Base-by-base conservation (phyloP, 2,113 vertebrate genomes). In the Vidua macroura region DNA sequence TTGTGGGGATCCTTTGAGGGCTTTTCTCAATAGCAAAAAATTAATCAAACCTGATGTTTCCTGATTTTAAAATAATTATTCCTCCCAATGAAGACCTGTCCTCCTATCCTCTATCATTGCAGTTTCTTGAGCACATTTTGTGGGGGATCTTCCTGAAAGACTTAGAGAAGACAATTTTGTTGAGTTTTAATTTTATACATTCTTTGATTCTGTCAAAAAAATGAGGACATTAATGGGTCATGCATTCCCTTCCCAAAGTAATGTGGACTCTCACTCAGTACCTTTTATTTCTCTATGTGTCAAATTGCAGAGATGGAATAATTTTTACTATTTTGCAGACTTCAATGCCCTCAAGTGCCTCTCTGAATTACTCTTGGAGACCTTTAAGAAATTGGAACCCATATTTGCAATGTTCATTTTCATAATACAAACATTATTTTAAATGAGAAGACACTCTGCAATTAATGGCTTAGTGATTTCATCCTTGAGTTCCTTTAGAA, bases 361-460 rank as follows among this genome's bases (percentile, higher is more conserved):
- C 51, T 83, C 48, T 78, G 64, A 89, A 92, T 86, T 81, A 35
- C 33, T 93, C 35, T 63, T 67, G 60, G 52, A 88, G 60, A 64
- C 69, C 43, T 92, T 94, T 70, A 46, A 77, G 92, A 94, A 86
- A 81, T 28, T 67, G 64, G 35, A 83, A 74, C 28, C 35, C 8
- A 0, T 88, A 81, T 90, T 84, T 78, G 27, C 35, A 63, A 41
- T 39, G 52, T 78, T 73, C 9, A 44, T 92, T 92, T 88, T 77
- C 70, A 60, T 78, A 86, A 75, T 72, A 63, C 44, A 95, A 96
- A 88, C n/a, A 63, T 94, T 84, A 68, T 96, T 95, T 93, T 79
- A 91, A 92, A 91, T 84, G 84, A 91, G 66, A 82, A 91, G 90
- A 59, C 19, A 13, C 10, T 81, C n/a, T 77, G 55, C 55, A 94